Evolutionary conservation across 2,113 vertebrate species (phyloP).

Genomic region (Onychostoma macrolepis): DNA sequence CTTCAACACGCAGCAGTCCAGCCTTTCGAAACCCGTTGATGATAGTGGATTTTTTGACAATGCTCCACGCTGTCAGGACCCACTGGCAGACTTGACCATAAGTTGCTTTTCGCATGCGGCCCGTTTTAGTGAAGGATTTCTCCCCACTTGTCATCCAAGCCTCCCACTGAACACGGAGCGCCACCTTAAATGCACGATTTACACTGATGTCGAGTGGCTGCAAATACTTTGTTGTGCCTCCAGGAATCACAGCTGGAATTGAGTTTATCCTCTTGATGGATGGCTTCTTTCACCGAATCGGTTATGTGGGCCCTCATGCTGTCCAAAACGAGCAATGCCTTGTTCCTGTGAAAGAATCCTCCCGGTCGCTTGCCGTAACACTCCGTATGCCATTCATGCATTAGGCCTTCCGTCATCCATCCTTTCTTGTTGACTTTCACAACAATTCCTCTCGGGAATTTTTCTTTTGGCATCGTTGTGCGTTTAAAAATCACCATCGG

Average conservation of each 20-base stretch:
- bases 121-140: slow-evolving; percentile 52
- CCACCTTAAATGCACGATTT: neutral
- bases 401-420: slow-evolving; percentile 6
- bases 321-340: neutral
- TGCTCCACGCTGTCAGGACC: too few relatives aligned
- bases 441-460: slow-evolving; percentile 51
- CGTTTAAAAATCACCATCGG: slow-evolving; percentile 57
- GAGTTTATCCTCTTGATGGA: too few relatives aligned
- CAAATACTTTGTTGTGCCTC: slow-evolving; percentile 4
- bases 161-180: slow-evolving; percentile 18
- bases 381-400: neutral
- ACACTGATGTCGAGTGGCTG: neutral
- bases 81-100: slow-evolving; percentile 21
- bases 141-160: slow-evolving; percentile 46
- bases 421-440: neutral
- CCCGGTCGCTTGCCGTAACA: neutral
- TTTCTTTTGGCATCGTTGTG: too few relatives aligned
- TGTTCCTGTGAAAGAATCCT: slow-evolving; percentile 4
- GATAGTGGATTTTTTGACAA: slow-evolving; percentile 20
- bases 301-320: neutral
- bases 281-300: slow-evolving; percentile 53
- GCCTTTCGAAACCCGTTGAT: slow-evolving; percentile 39
- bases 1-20: neutral
- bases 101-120: too few relatives aligned
- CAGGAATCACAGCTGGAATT: slow-evolving; percentile 42